Evolutionary conservation across 2,888 invertebrate genomes (phyloP).

Genomic region (Xanthorhoe designata): DNA sequence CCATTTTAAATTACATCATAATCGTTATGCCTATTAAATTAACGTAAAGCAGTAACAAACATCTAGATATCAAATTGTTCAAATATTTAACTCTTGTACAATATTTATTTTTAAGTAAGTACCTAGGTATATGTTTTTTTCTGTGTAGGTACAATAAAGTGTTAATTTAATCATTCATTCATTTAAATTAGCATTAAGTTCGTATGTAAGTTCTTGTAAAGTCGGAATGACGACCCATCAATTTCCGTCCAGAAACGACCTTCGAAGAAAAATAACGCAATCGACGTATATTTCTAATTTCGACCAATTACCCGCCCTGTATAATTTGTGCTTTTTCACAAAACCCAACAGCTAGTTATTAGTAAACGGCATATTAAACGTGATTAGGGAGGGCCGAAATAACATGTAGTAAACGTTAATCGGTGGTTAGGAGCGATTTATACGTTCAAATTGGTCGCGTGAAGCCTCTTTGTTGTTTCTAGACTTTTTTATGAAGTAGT

Average conservation of each 20-base stretch:
- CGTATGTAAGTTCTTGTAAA: too few relatives aligned
- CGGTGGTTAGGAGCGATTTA: constrained; percentile 38
- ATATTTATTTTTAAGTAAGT: too few relatives aligned
- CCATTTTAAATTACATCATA: too few relatives aligned
- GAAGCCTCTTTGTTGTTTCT: constrained; percentile 34
- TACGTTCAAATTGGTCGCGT: constrained; percentile 43
- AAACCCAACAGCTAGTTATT: constrained; percentile 40
- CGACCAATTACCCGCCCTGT: constrained; percentile 33
- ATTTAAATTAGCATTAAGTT: too few relatives aligned
- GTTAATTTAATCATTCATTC: too few relatives aligned
- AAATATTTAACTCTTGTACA: too few relatives aligned
- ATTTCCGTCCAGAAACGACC: constrained; percentile 14
- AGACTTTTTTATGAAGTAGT: not conserved
- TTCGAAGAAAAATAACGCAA: constrained; percentile 32
- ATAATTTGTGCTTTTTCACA: constrained; percentile 40
- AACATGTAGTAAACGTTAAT: constrained; percentile 46
- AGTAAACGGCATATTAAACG: constrained; percentile 46
- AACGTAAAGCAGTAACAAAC: too few relatives aligned
- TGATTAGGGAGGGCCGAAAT: constrained; percentile 48
- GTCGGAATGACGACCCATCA: constrained; percentile 9
- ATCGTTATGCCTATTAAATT: too few relatives aligned
- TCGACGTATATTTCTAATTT: constrained; percentile 22
- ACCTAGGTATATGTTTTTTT: too few relatives aligned
- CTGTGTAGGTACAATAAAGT: too few relatives aligned
- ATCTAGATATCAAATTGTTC: too few relatives aligned